Percentiles rank a stretch among this genome's conserved stretches.
phyloP scores from a whole-genome alignment of 2,113 vertebrate species.

The Atractosteus spatula region DNA sequence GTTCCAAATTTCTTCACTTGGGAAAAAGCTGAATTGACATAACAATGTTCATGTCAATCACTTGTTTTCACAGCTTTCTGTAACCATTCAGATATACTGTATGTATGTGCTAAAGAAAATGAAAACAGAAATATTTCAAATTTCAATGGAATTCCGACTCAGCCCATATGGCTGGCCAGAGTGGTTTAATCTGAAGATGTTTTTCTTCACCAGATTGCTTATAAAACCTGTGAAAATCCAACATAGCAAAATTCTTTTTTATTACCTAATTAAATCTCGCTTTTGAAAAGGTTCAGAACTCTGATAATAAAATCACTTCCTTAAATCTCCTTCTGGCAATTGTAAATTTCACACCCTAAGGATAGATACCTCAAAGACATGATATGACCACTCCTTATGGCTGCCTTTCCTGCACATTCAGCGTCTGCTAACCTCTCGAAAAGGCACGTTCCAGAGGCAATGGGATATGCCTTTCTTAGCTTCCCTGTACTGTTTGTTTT shows the following conservation, averaged over 20 bases:
- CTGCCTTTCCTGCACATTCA: not conserved
- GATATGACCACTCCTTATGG: not conserved
- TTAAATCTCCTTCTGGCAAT: not conserved
- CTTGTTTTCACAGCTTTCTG: too few relatives aligned
- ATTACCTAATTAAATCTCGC: not conserved
- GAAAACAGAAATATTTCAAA: too few relatives aligned
- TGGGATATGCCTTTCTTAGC: not conserved
- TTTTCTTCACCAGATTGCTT: not conserved
- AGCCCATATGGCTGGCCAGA: too few relatives aligned
- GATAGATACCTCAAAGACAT: constrained; percentile 5
- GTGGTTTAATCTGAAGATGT: too few relatives aligned
- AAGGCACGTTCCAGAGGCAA: not conserved
- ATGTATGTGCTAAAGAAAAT: too few relatives aligned
- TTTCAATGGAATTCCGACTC: too few relatives aligned
- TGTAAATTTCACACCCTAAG: not conserved
- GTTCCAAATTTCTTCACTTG: too few relatives aligned
- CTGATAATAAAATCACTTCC: not conserved
- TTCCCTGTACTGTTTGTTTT: not conserved
- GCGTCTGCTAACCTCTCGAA: not conserved
- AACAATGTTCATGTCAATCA: not conserved
- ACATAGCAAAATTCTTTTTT: too few relatives aligned
- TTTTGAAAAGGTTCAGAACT: not conserved
- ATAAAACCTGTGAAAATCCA: not conserved
- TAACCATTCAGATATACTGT: too few relatives aligned
- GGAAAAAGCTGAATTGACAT: not conserved